Evolutionary conservation across 2,113 vertebrate genomes (phyloP), one percentile per base, ranked within the genome.

Genomic region (Columba livia): DNA sequence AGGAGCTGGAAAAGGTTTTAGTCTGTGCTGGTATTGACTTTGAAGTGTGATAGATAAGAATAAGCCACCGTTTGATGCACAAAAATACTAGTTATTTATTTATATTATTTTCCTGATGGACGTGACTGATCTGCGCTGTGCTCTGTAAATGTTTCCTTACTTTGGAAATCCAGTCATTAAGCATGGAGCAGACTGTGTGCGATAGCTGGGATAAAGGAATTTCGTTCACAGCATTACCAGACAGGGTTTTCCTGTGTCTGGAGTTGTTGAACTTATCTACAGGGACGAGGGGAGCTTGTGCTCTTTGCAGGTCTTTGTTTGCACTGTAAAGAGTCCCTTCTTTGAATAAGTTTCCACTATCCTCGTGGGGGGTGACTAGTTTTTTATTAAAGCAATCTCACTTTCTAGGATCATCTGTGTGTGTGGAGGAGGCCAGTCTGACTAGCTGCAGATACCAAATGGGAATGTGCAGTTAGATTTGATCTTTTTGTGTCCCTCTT

Each of bases 181-280:
- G 3, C 1, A 5, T 7, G 34, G 62, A 79, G 54, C 71, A 74
- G 77, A 70, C 61, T 6, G 3, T 57, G 73, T 3, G 5, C 0
- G 9, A 82, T 89, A 89, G 62, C 85, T 72, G 54, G 61, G 28
- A 13, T 64, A 61, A 88, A 95, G 87, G 78, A 85, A 92, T 94
- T 94, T 79, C 50, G 62, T 93, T 94, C 62, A 77, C 0, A 0
- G 44, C 31, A 15, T 66, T 91, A 72, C 70, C 91, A 95, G 95
- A 95, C 84, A 75, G 72, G 40, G 78, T 83, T 96, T 94, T 96
- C 96, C 93, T 95, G 93, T 92, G 93, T 96, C 94, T 96, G 93
- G 93, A 89, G 60, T 32, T 51, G 57, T 25, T 79, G 53, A 88
- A 2, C 50, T 91, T 93, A 72, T 89, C 88, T 93, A 2, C 57